Conservation (phyloP, 2,113 vertebrate species). For the Pseudorectes ferrugineus region DNA sequence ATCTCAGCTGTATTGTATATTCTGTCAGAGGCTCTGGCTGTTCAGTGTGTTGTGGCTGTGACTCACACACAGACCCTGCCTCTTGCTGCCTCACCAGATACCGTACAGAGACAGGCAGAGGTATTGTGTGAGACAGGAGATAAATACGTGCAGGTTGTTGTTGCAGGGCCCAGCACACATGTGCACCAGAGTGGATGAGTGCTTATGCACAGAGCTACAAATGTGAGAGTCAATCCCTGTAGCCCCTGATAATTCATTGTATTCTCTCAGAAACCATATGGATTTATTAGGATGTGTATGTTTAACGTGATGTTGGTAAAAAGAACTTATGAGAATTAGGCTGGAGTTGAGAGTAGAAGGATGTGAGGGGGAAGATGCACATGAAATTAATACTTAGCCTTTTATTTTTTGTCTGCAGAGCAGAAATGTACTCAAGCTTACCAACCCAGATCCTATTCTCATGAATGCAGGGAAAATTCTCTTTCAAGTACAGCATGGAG, state of each 20-base stretch:
- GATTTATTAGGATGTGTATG: neutral
- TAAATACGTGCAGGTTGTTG: neutral
- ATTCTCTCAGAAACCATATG: neutral
- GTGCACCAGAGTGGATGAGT: neutral
- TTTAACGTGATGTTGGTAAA: neutral
- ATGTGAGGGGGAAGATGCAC: neutral
- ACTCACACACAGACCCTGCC: constrained; percentile 12
- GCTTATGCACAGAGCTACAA: neutral
- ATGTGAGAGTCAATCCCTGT: neutral
- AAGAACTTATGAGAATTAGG: neutral
- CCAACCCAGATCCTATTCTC: neutral
- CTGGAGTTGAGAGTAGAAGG: neutral
- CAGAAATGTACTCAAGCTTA: neutral
- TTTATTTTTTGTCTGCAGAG: neutral
- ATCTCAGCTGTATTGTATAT: constrained; percentile 12
- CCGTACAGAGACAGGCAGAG: neutral
- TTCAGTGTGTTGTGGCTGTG: constrained; percentile 21
- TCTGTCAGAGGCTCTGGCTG: constrained; percentile 18
- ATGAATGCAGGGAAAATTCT: neutral
- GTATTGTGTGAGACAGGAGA: neutral
- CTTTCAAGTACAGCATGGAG: neutral
- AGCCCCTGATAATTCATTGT: neutral
- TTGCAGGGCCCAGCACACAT: neutral
- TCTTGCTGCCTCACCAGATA: neutral
- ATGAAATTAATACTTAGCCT: neutral